These are phyloP conservation scores for Eclectus roratus DNA, from an alignment of 2,113 vertebrate genomes.

Conservation along the genomic window DNA sequence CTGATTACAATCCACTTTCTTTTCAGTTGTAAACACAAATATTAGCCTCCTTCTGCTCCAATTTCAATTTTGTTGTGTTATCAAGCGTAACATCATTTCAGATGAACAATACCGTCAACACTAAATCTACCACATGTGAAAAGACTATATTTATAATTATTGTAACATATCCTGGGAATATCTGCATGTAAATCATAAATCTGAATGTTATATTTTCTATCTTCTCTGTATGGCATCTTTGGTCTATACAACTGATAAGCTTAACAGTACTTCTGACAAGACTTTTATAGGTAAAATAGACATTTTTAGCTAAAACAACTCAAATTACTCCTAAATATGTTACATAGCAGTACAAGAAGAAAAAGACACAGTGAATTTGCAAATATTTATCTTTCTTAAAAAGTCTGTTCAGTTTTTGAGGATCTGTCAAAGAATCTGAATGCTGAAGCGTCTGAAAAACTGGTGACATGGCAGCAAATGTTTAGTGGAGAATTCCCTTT, in stretches of 20 bases:
- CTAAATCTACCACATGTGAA: background rate
- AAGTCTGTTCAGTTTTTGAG: background rate
- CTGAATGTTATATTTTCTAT: background rate
- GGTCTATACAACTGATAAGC: background rate
- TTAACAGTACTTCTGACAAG: background rate
- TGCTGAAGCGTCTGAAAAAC: background rate
- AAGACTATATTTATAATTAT: background rate
- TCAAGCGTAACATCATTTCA: background rate
- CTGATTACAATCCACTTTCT: background rate
- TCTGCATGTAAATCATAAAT: background rate
- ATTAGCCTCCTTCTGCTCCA: background rate
- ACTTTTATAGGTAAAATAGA: background rate
- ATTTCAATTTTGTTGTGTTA: constrained; percentile 30
- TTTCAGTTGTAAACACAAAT: background rate
- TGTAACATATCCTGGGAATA: background rate
- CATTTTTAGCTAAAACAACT: background rate
- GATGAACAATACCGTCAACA: background rate
- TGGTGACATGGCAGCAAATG: background rate
- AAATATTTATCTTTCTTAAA: background rate
- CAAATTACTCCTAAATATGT: background rate
- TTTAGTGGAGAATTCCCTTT: background rate
- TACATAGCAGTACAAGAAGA: background rate
- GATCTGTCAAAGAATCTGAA: background rate
- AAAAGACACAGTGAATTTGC: background rate
- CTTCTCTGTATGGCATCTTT: background rate